Evolutionary conservation across 2,888 invertebrate species (phyloP), one percentile per base, ranked within the genome.

Genomic region (Chaitophorus viminalis): DNA sequence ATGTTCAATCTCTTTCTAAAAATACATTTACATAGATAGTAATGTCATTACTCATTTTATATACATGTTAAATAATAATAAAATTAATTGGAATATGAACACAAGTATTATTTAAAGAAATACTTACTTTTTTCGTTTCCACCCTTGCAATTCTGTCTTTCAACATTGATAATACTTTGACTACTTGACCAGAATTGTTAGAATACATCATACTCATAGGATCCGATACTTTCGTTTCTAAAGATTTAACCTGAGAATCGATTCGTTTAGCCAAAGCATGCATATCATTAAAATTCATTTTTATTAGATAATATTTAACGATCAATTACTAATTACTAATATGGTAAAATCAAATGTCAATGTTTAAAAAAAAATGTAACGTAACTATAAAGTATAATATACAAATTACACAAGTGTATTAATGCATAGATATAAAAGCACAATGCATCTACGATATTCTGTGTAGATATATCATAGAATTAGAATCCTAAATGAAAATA

Each of bases 201-300:
- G 72, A 81, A 81, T 81, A 81, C 11, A 87, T 74, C 79, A 87
- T 81, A 81, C n/a, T 72, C 87, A 87, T 87, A 17, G 87, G 87
- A 79, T 74, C 6, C 31, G 74, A 31, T 74, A 87, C 74, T 87
- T 81, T 87, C 14, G 54, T 17, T 17, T 87, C 87, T n/a, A 87
- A 81, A 18, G 60, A 72, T 74, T 39, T 74, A 39, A 87, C 60
- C 31, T 87, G 79, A 5, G 54, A 11, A 81, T 87, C 87, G 14
- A 87, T 81, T 1, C 52, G 78, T 81, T 87, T 87, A 11, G 87
- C 79, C 39, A 81, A 72, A 65, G 11, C 9, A 54, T 54, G 87
- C 78, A 87, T 72, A 17, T 87, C 74, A 31, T 79, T 74, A 77
- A 87, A 87, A 87, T 87, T 60, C 87, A 87, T 87, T 60, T 84